Evolutionary conservation across 1,140 invertebrate genomes (phyloP), one percentile per base, ranked within the genome.

Genomic region (Drosophila watanabei): DNA sequence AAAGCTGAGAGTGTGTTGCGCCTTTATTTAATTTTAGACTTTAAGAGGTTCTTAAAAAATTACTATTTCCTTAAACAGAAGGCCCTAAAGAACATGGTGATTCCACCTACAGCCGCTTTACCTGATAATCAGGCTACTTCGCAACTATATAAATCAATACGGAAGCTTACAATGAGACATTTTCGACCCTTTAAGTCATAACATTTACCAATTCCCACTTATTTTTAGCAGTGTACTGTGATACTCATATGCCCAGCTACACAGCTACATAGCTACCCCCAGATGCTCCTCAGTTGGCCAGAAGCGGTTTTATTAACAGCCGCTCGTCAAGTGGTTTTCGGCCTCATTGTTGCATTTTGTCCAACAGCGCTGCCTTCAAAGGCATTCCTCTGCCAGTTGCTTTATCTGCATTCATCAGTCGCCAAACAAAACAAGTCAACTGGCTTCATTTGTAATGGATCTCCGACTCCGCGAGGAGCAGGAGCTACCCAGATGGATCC

Each of bases 361-460:
- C 84, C 84, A 56, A 84, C 80, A 68, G 62, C 62, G 80, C 80
- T 66, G 72, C 71, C 82, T 61, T 87, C 84, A 87, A 87, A 87
- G 85, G 77, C 85, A 87, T 87, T 87, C 84, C 83, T n/a, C 45
- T 39, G 43, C 20, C 48, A 49, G 72, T 75, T 41, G 71, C 82
- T 87, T 87, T 87, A 87, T 87, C 84, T 89, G 84, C 85, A 84
- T 88, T 88, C 84, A 87, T 88, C 85, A 88, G 85, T 89, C 81
- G 85, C 85, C 85, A 79, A 79, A 79, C 77, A 79, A 79, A 79
- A 79, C 76, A 79, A 79, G 77, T 79, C 77, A 79, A 79, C 77
- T 79, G 77, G 75, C 77, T 79, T 79, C 77, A 79, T 79, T 79
- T 79, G 77, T 88, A 88, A 88, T 88, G 85, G 85, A 85, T 64